Percentiles rank a stretch among this genome's conserved stretches.
These are phyloP conservation scores for Bacillus rossius DNA, from an alignment of 1,140 invertebrate genomes.

Conservation along the genomic window DNA sequence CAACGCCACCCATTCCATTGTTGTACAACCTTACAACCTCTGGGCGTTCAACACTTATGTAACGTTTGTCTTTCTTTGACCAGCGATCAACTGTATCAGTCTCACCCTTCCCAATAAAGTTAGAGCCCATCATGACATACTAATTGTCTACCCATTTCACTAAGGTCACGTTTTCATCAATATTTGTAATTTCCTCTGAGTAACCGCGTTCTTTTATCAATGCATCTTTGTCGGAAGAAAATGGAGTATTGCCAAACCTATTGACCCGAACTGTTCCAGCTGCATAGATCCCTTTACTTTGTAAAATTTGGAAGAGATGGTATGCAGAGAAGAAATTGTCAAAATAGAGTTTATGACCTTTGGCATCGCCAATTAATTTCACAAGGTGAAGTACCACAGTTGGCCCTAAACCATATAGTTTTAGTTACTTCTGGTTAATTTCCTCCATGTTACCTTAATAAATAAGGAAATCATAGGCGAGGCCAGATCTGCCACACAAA, in stretches of 20 bases:
- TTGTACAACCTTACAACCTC: constrained; percentile 20
- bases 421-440: too few species aligned
- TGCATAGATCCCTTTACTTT: constrained; percentile 10
- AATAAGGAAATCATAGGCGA: constrained; percentile 26
- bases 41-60: constrained; percentile 7
- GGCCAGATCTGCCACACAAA: constrained; percentile 24
- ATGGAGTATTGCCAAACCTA: constrained; percentile 14
- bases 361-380: not conserved
- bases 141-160: constrained; percentile 20
- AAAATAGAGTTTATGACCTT: too few species aligned
- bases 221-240: constrained; percentile 16
- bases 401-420: too few species aligned
- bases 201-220: constrained; percentile 9
- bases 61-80: constrained; percentile 10
- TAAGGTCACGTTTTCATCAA: constrained; percentile 8
- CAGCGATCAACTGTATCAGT: constrained; percentile 15
- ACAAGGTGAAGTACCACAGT: constrained; percentile 9
- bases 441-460: constrained; percentile 24
- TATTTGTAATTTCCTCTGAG: constrained; percentile 11
- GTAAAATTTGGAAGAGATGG: not conserved
- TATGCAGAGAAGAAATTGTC: constrained; percentile 20
- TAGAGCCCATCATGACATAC: constrained; percentile 14
- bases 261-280: constrained; percentile 17
- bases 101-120: constrained; percentile 12
- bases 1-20: constrained; percentile 40